Base-by-base conservation (phyloP, 2,888 invertebrate species). In the Lobophora halterata region DNA sequence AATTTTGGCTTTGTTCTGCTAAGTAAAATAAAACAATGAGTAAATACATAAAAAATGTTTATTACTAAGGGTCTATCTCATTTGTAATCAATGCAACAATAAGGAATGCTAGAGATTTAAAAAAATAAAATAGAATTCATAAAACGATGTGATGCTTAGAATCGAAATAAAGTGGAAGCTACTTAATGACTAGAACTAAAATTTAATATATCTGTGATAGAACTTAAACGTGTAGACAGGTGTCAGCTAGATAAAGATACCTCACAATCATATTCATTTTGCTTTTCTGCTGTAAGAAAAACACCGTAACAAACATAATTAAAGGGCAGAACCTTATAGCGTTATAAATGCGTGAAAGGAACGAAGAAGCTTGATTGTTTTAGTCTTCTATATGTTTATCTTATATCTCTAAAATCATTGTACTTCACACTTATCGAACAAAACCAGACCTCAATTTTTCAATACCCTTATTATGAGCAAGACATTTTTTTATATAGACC, bases 151-250 rank as follows among this genome's bases (percentile, higher is more conserved):
- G 79, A 79, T 80, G 79, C 51, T 61, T 27, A 58, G 37, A n/a
- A 62, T 47, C 30, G 45, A 48, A 60, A 58, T 44, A 28, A 50
- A 54, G 63, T 72, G 79, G 78, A 80, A 80, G 79, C 65, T 65
- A 61, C 56, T 61, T 53, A 49, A 64, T 82, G 82, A 83, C 83
- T 83, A 83, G 83, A 83, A 72, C 69, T 77, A 72, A 66, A 56
- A 55, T 14, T 3, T 14, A 3, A 14, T 5, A 14, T 14, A 14
- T 14, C n/a, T n/a, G n/a, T n/a, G n/a, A n/a, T n/a, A n/a, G n/a
- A n/a, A n/a, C n/a, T n/a, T n/a, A n/a, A n/a, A n/a, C n/a, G n/a
- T n/a, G n/a, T n/a, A n/a, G n/a, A n/a, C n/a, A n/a, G n/a, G n/a
- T n/a, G n/a, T n/a, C n/a, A n/a, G n/a, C n/a, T n/a, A n/a, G n/a